Evolutionary conservation across 2,797 vertebrate genomes (phyloP).

Genomic region (Channa striata): DNA sequence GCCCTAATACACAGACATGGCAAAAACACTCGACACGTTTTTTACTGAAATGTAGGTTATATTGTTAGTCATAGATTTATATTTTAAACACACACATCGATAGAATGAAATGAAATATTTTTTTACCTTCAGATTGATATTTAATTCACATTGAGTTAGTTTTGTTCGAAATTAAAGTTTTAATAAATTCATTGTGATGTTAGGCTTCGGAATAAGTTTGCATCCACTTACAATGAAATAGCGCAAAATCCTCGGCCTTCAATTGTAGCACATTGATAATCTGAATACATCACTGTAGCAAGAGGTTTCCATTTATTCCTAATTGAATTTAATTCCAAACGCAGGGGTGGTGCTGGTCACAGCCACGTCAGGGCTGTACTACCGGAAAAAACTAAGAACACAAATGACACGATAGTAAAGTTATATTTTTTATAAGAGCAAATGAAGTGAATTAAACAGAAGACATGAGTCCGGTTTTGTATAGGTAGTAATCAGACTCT

Average conservation of each 20-base stretch:
- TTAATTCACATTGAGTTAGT: no score
- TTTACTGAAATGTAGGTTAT: not conserved
- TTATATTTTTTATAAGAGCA: not conserved
- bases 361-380: not conserved
- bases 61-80: not conserved
- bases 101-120: not conserved
- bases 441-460: not conserved
- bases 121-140: no score
- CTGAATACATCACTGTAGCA: no score
- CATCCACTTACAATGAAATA: no score
- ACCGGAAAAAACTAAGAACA: not conserved
- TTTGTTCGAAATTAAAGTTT: no score
- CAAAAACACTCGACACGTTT: not conserved
- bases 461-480: constrained; percentile 1
- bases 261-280: no score
- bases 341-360: not conserved
- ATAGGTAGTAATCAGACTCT: constrained; percentile 2
- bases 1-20: not conserved
- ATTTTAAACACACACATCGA: no score
- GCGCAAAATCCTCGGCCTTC: no score
- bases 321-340: not conserved
- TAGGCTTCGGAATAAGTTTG: no score
- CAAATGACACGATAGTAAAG: no score
- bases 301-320: not conserved
- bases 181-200: no score